Base-by-base conservation (phyloP, 2,113 vertebrate genomes). In the Scalopus aquaticus region DNA sequence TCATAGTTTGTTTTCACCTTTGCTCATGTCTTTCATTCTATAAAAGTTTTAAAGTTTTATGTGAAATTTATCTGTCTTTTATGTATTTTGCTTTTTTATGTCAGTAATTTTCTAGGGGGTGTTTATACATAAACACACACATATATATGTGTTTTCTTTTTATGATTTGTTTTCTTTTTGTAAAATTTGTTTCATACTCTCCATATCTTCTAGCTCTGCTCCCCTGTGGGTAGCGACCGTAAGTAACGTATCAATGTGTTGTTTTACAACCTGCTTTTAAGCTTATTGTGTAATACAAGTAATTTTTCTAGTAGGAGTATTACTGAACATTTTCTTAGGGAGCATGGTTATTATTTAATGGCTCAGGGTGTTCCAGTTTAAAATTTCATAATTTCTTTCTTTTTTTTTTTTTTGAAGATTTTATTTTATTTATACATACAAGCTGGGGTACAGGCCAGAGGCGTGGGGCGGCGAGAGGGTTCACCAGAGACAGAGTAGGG, bases 31-130 rank as follows among this genome's bases (percentile, higher is more conserved):
- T 69, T 54, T 54, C 20, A 17, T 30, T 6, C 54, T 46, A 42
- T 13, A 51, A 37, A 51, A 70, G 24, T 51, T 64, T 65, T 83
- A 69, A 26, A 70, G 24, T 51, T 64, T 65, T 83, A 69, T 20
- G 54, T 78, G 54, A 88, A 79, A 62, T 42, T 44, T 83, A 62
- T 76, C 74, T 87, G n/a, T 79, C 72, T 67, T 78, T 90, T 90
- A 30, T 80, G 6, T 49, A 12, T 72, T 51, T 20, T 42, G 26
- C 10, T 70, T 85, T 49, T 32, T 44, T 72, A n/a, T 58, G 37
- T 11, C 37, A 22, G 51, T 72, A 28, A 28, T 86, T 70, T 72
- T 72, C 67, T 86, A 32, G 49, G 20, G 20, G 56, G 20, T 58
- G 56, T 58, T 20, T 58, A 58, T 58, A 58, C 22, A 58, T 58